Evolutionary conservation across 2,113 vertebrate species (phyloP).

Genomic region (Bubo scandiacus): DNA sequence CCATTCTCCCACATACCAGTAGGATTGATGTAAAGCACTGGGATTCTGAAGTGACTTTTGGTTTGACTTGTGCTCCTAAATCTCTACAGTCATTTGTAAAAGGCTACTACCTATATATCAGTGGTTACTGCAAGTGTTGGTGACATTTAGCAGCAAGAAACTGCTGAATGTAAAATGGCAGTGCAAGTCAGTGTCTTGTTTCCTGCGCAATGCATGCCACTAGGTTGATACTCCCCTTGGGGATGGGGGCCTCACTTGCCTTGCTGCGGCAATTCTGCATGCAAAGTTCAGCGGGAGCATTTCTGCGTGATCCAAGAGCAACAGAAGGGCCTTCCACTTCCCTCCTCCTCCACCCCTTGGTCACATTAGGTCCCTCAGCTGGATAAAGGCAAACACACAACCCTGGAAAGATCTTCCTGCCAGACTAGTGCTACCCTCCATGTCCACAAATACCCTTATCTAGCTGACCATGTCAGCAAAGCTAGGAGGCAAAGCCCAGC

Average conservation of each 20-base stretch:
- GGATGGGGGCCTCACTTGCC: rapidly evolving
- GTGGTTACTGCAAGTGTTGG: background rate
- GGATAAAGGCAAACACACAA: background rate
- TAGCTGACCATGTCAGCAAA: rapidly evolving
- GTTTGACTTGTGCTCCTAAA: background rate
- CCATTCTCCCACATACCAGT: background rate
- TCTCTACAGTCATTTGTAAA: background rate
- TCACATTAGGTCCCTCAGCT: background rate
- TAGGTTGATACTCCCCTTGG: too few species aligned
- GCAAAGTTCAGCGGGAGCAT: background rate
- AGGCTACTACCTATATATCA: background rate
- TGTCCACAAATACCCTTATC: background rate
- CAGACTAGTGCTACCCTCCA: background rate
- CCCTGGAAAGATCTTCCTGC: background rate
- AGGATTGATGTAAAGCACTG: background rate
- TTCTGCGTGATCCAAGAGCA: background rate
- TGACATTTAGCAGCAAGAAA: background rate
- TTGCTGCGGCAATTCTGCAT: background rate
- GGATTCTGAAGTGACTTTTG: background rate
- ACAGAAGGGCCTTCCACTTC: background rate
- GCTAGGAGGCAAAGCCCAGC: background rate
- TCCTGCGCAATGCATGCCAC: rapidly evolving
- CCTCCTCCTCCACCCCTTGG: background rate
- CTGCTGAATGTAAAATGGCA: background rate
- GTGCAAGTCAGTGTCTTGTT: background rate